Evolutionary conservation across 2,888 invertebrate genomes (phyloP), one percentile per base, ranked within the genome.

Genomic region (Megaustenia siamemsis): DNA sequence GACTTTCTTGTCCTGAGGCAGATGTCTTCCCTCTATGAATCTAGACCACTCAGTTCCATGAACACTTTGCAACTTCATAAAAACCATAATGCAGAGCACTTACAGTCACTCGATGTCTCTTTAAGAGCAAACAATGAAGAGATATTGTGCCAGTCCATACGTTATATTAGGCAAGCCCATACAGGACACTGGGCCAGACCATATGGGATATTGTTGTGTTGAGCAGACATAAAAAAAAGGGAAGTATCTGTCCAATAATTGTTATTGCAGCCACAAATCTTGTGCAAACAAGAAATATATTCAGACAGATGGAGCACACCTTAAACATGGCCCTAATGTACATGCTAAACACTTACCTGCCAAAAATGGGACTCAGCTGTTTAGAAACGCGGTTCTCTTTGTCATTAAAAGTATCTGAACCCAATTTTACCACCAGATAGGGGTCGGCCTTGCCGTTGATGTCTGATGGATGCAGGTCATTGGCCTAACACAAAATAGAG

Each of bases 381-480:
- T 98, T 98, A 0, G 97, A 97, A 45, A 97, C 96, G 92, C 97
- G 98, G 93, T 97, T 96, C 1, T 98, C 97, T 91, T 97, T 97
- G 92, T 98, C 97, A 84, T 96, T 97, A 80, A 97, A 96, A 84
- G 96, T 95, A 91, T 97, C 97, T 2, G 96, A 96, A 0, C 98
- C 98, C 66, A 97, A 94, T 90, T 97, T 96, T 10, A 98, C 94
- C 0, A 97, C 96, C n/a, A 98, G 95, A 92, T 98, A 98, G 0
- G 98, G 98, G 94, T 98, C 98, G 0, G 98, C 94, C 87, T 94
- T 94, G n/a, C 94, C 94, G 88, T 94, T 94, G 83, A 94, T 90
- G 89, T 94, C 94, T 40, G 94, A 93, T 49, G 94, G 94, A 89
- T 94, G 94, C 82, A 95, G 92, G 89, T 94, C 94, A 79, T 92